Evolutionary conservation across 2,888 invertebrate genomes (phyloP).

Genomic region (Napeogenes inachia): DNA sequence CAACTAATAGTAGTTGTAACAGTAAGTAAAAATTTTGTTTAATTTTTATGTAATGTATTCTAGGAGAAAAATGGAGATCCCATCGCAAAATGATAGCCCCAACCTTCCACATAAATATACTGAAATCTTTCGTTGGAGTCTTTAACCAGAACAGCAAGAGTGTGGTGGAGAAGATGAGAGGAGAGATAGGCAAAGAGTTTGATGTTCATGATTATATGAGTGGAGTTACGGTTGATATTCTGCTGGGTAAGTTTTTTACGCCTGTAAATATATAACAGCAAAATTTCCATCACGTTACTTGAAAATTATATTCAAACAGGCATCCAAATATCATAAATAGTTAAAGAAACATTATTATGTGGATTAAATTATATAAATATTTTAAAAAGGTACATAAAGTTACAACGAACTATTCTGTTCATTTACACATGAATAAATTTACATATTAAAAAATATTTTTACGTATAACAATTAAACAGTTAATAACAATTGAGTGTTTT

Average conservation of each 20-base stretch:
- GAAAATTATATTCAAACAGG: no score
- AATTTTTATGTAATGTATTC: slow-evolving; percentile 2
- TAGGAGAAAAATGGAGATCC: slow-evolving; percentile 86
- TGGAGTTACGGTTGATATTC: slow-evolving; percentile 86
- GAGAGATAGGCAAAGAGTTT: slow-evolving; percentile 83
- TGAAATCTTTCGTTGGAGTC: slow-evolving; percentile 86
- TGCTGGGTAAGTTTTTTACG: slow-evolving; percentile 73
- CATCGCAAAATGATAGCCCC: slow-evolving; percentile 91
- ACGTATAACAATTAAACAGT: no score
- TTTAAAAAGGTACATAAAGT: not conserved
- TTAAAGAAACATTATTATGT: not conserved
- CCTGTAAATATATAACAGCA: not conserved
- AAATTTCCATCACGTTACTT: no score
- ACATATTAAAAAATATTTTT: slow-evolving; percentile 13
- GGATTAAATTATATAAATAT: no score
- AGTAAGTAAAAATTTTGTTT: no score
- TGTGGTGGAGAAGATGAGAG: slow-evolving; percentile 81
- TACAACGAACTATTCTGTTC: slow-evolving; percentile 1
- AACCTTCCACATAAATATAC: slow-evolving; percentile 88
- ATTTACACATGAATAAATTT: slow-evolving; percentile 19
- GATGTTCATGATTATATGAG: slow-evolving; percentile 89
- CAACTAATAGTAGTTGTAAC: no score
- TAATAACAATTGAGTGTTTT: not conserved
- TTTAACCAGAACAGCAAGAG: slow-evolving; percentile 86
- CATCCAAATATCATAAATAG: no score